Conservation (phyloP, 2,888 invertebrate genomes). For the Phortica okadai region DNA sequence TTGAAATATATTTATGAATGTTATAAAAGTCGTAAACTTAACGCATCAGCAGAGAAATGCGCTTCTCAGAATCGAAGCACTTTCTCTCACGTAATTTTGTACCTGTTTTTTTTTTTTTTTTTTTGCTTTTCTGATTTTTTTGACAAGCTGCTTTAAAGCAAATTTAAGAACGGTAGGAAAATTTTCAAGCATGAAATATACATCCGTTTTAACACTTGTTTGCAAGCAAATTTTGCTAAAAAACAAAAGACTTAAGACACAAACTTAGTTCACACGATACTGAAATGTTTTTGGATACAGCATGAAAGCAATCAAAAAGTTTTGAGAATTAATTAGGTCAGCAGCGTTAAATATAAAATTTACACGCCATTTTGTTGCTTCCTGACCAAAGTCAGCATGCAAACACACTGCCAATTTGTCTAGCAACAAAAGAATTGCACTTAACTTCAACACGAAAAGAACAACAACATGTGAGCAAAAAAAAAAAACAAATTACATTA, state of each 20-base stretch:
- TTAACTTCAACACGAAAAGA: neutral
- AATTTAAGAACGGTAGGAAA: neutral
- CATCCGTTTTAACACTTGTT: neutral
- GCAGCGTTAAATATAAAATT: constrained; percentile 65
- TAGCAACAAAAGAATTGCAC: constrained; percentile 36
- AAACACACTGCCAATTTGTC: constrained; percentile 62
- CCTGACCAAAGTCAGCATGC: constrained; percentile 39
- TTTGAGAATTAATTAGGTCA: constrained; percentile 63
- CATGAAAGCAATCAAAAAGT: constrained; percentile 66
- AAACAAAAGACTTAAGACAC: constrained; percentile 53
- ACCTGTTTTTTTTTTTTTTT: constrained; percentile 17
- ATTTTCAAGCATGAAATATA: neutral
- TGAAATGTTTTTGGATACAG: constrained; percentile 49
- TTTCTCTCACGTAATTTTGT: constrained; percentile 67
- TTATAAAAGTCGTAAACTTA: neutral
- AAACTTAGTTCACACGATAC: constrained; percentile 48
- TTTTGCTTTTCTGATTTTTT: neutral
- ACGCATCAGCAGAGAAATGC: neutral
- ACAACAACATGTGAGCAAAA: neutral
- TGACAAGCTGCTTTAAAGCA: neutral
- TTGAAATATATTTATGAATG: neutral
- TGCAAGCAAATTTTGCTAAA: constrained; percentile 5
- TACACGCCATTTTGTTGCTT: constrained; percentile 65
- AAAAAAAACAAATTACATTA: constrained; percentile 4
- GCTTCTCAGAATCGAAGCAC: constrained; percentile 60